Conservation (phyloP, 1,140 invertebrate species). For the Tyrophagus putrescentiae region DNA sequence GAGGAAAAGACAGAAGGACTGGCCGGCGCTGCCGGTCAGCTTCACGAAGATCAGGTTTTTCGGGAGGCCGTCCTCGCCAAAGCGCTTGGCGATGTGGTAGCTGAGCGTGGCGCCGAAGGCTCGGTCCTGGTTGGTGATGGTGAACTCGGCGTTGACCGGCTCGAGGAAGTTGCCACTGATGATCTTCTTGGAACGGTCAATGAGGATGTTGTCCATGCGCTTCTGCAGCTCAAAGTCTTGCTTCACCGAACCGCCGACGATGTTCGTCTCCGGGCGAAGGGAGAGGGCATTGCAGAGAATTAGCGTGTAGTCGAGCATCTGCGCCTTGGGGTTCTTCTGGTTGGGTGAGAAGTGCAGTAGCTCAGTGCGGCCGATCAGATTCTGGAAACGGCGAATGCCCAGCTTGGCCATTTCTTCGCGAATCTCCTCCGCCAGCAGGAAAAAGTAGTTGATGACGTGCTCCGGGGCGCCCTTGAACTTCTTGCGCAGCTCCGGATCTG, state of each 20-base stretch:
- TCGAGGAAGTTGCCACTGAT: conserved; percentile 46
- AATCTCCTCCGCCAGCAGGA: conserved; percentile 91
- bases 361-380: conserved; percentile 86
- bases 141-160: conserved; percentile 55
- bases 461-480: conserved; percentile 96
- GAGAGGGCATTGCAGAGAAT: conserved; percentile 77
- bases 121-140: conserved; percentile 76
- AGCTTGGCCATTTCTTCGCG: conserved; percentile 73
- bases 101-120: conserved; percentile 85
- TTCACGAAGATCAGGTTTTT: conserved; percentile 60
- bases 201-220: conserved; percentile 66
- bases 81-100: conserved; percentile 81
- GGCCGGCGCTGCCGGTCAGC: conserved; percentile 84
- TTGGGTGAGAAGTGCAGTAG: conserved; percentile 42
- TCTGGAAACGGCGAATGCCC: conserved; percentile 74
- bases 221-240: conserved; percentile 85
- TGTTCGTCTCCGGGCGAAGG: conserved; percentile 73
- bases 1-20: conserved; percentile 98
- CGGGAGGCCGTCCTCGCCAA: conserved; percentile 71
- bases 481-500: conserved; percentile 81
- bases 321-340: conserved; percentile 59
- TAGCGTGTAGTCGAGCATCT: conserved; percentile 61
- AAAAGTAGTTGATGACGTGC: conserved; percentile 92
- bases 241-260: conserved; percentile 64
- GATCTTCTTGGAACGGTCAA: conserved; percentile 55